Evolutionary conservation across 2,113 vertebrate species (phyloP).

Genomic region (Peromyscus polionotus): DNA sequence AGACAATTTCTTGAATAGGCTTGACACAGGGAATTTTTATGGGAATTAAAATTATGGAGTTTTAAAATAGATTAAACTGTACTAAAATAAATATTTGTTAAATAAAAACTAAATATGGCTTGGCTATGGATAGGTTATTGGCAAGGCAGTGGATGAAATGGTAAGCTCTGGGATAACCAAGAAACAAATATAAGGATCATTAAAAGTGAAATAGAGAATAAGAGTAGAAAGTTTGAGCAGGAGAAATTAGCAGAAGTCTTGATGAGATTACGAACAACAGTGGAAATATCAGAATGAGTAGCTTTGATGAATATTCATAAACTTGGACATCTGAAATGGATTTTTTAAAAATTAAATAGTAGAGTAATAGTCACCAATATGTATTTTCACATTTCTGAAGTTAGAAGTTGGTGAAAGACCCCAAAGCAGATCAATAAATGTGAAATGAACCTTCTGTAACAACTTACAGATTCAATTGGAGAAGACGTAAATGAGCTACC

Average conservation of each 20-base stretch:
- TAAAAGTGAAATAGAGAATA: background rate
- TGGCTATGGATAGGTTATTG: background rate
- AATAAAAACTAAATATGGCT: background rate
- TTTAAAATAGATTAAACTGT: conserved; percentile 28
- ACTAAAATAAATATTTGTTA: background rate
- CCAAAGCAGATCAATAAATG: background rate
- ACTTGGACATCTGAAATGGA: background rate
- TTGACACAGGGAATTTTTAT: background rate
- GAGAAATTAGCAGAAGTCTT: background rate
- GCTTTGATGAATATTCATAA: background rate
- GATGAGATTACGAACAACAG: background rate
- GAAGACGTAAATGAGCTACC: background rate
- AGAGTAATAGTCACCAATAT: background rate
- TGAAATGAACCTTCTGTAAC: background rate
- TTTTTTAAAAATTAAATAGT: background rate
- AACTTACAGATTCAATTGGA: background rate
- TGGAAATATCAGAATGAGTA: background rate
- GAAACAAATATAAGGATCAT: background rate
- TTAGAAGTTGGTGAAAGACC: background rate
- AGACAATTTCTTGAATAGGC: background rate
- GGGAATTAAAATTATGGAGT: background rate
- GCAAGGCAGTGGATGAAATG: background rate
- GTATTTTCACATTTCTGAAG: background rate
- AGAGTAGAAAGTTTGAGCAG: background rate
- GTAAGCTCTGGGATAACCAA: background rate